These are phyloP conservation scores for Stegana nigrithorax DNA, from an alignment of 2,888 invertebrate species.

Conservation along the genomic window DNA sequence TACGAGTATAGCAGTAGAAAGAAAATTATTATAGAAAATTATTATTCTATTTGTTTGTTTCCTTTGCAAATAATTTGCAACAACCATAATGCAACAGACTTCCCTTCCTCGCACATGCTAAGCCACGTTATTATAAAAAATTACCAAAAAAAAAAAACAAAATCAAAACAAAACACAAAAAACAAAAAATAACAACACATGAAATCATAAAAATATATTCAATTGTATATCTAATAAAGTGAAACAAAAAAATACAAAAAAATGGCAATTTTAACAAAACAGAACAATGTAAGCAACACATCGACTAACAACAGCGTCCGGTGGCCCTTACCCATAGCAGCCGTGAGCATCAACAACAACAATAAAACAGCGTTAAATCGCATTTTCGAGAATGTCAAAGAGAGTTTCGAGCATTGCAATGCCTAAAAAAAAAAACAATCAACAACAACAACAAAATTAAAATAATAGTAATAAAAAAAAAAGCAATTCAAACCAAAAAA, in stretches of 20 bases:
- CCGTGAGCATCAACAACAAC: neutral
- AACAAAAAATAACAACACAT: slow-evolving; percentile 30
- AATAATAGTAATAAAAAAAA: slow-evolving; percentile 3
- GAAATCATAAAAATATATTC: too few species aligned
- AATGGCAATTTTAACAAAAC: neutral
- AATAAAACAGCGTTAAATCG: slow-evolving; percentile 11
- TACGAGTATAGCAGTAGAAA: too few species aligned
- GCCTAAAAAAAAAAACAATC: slow-evolving; percentile 29
- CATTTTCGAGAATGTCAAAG: slow-evolving; percentile 18
- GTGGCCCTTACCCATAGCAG: too few species aligned
- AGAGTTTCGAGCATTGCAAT: slow-evolving; percentile 12
- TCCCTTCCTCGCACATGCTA: too few species aligned
- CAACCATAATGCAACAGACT: too few species aligned
- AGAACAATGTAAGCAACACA: neutral
- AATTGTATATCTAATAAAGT: too few species aligned
- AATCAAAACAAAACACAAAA: slow-evolving; percentile 26
- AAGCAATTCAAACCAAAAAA: slow-evolving; percentile 5
- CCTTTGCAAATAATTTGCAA: too few species aligned
- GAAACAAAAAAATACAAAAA: slow-evolving; percentile 29
- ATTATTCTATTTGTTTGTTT: too few species aligned
- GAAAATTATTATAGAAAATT: too few species aligned
- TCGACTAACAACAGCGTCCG: too few species aligned
- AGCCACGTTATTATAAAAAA: too few species aligned
- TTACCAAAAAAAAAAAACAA: slow-evolving; percentile 37
- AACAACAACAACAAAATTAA: slow-evolving; percentile 5